Evolutionary conservation across 2,888 invertebrate genomes (phyloP).

Genomic region (Diadromus collaris): DNA sequence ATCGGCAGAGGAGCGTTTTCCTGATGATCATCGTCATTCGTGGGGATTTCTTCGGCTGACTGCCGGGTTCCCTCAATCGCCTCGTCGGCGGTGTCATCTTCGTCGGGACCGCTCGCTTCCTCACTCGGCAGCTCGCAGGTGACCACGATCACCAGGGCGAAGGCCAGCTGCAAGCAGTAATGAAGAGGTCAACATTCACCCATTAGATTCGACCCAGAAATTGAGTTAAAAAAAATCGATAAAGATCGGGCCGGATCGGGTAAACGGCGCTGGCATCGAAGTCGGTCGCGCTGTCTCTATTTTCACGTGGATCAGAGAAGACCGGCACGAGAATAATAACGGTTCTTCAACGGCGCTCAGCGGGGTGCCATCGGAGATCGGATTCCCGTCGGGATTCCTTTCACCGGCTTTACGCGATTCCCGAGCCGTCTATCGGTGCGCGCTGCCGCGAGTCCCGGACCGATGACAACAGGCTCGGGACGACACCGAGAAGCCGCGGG

Average conservation of each 20-base stretch:
- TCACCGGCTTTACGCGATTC: background rate
- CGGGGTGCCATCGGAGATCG: background rate
- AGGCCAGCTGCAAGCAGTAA: conserved; percentile 70
- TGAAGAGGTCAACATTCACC: conserved; percentile 8
- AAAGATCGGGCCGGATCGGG: background rate
- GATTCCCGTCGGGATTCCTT: background rate
- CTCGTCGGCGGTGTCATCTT: conserved; percentile 15
- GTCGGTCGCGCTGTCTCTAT: background rate
- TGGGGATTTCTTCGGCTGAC: conserved; percentile 53
- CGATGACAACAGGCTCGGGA: background rate
- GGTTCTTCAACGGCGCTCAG: too few relatives aligned
- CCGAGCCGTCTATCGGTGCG: background rate
- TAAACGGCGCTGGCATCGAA: background rate
- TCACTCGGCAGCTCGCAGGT: conserved; percentile 54
- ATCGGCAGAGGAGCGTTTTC: conserved; percentile 70
- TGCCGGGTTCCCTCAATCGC: conserved; percentile 48
- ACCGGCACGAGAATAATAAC: too few relatives aligned
- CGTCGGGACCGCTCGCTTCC: background rate
- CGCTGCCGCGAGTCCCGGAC: background rate
- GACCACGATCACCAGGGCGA: conserved; percentile 66
- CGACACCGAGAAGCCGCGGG: background rate
- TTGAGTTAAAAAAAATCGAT: background rate
- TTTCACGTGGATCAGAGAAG: background rate
- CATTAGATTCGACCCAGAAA: conserved; percentile 14
- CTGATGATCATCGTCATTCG: conserved; percentile 31